Evolutionary conservation across 2,888 invertebrate genomes (phyloP).

Genomic region (Heliconius ismenius): DNA sequence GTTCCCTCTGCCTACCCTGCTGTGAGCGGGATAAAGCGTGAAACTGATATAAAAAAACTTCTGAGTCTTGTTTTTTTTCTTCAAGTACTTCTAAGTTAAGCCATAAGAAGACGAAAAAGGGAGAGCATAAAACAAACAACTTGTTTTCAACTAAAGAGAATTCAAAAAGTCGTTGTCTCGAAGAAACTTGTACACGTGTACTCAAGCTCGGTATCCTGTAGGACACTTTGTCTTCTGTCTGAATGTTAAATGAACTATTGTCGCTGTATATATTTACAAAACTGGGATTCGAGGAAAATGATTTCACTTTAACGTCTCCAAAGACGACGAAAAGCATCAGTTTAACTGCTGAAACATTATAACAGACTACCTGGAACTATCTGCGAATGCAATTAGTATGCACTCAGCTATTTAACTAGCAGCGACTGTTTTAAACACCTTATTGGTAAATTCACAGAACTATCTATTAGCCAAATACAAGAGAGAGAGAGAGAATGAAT

Average conservation of each 20-base stretch:
- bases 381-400: background rate
- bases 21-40: no score
- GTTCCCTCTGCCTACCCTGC: no score
- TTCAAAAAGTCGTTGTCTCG: conserved; percentile 7
- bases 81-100: background rate
- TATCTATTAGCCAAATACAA: background rate
- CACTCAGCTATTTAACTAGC: background rate
- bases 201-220: conserved; percentile 37
- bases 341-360: background rate
- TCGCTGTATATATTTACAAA: conserved; percentile 42
- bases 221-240: conserved; percentile 48
- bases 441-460: background rate
- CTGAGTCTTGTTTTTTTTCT: no score
- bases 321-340: background rate
- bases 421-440: background rate
- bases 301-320: conserved; percentile 8
- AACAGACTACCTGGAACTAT: background rate
- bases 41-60: no score
- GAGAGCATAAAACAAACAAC: conserved; percentile 10
- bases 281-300: conserved; percentile 26
- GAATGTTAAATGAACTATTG: conserved; percentile 48
- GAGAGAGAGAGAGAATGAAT: background rate
- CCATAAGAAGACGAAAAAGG: background rate
- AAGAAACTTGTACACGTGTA: conserved; percentile 35
- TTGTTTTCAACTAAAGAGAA: conserved; percentile 24